Evolutionary conservation across 2,113 vertebrate species (phyloP).

Genomic region (Platycercus adscitus): DNA sequence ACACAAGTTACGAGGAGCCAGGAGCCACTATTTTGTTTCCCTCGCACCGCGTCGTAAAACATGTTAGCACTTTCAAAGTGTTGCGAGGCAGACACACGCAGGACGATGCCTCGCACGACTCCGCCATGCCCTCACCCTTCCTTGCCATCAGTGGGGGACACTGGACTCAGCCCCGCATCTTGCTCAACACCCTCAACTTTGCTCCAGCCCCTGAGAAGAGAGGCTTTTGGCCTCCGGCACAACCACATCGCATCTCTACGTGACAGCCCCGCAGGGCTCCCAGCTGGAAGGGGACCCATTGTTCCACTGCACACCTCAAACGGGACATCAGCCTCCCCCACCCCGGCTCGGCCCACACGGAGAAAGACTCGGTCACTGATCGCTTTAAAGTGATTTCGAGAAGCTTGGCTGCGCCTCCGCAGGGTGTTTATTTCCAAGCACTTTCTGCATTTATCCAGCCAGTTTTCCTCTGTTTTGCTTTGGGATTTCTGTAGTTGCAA

Average conservation of each 20-base stretch:
- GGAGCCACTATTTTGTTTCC: conserved; percentile 51
- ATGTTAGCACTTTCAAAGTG: background rate
- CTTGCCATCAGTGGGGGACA: background rate
- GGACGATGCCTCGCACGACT: background rate
- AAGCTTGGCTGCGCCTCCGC: background rate
- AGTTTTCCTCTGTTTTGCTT: conserved; percentile 18
- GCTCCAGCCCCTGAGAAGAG: background rate
- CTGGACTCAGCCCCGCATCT: background rate
- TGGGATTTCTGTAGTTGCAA: conserved; percentile 1
- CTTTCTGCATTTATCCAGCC: background rate
- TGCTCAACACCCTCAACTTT: conserved; percentile 34
- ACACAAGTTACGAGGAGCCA: conserved; percentile 39
- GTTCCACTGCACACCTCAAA: background rate
- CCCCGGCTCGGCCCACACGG: background rate
- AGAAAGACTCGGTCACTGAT: fast-evolving
- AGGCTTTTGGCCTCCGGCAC: background rate
- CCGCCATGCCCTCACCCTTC: fast-evolving
- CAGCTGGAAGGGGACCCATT: fast-evolving
- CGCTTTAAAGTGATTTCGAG: background rate
- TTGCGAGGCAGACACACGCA: background rate
- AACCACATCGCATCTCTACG: fast-evolving
- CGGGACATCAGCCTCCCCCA: background rate
- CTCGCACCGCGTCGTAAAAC: background rate
- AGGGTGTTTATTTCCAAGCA: conserved; percentile 11
- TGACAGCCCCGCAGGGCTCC: background rate